Base-by-base conservation (phyloP, 1,140 invertebrate genomes). In the Drosophila ercepeae region DNA sequence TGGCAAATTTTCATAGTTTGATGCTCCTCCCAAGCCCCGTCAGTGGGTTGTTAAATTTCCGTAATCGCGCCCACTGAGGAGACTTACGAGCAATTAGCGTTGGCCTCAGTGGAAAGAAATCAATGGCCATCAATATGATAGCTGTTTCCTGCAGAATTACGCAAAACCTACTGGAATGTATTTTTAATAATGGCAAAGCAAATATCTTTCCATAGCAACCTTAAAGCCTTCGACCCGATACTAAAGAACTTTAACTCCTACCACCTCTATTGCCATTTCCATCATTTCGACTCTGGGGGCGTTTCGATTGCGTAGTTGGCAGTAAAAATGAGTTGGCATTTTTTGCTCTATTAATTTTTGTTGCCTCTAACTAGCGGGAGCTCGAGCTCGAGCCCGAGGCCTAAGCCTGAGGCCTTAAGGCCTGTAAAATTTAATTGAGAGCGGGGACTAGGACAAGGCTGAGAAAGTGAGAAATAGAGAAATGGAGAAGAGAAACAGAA, bases 261-360 rank as follows among this genome's bases (percentile, higher is more conserved):
- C 13, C 36, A 6, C 36, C 36, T 2, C n/a, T 7, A 14, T 13
- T 14, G 8, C 14, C n/a, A 16, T 2, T 39, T 39, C 16, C n/a
- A n/a, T n/a, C n/a, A n/a, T 14, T n/a, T 14, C 34, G 5, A 9
- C 27, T 27, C 8, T 8, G 29, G 36, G 7, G 36, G 36, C 36
- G 4, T 16, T 39, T 39, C 36, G 36, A 39, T 39, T 14, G 36
- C 36, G 13, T 39, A 39, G 29, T 32, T 49, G 51, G 60, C 27
- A 57, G 63, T 73, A 73, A 64, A 68, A 79, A 71, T 79, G 61
- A 81, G 81, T 73, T 81, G 64, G 76, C 76, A 76, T 86, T 84
- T 50, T 86, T 75, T 78, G 81, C 81, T 79, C 71, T 84, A 79
- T 86, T 86, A 86, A 86, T 79, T 86, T 86, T 84, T 76, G 75